phyloP scores from a whole-genome alignment of 1,140 invertebrate genomes.

The Parasteatoda tepidariorum region DNA sequence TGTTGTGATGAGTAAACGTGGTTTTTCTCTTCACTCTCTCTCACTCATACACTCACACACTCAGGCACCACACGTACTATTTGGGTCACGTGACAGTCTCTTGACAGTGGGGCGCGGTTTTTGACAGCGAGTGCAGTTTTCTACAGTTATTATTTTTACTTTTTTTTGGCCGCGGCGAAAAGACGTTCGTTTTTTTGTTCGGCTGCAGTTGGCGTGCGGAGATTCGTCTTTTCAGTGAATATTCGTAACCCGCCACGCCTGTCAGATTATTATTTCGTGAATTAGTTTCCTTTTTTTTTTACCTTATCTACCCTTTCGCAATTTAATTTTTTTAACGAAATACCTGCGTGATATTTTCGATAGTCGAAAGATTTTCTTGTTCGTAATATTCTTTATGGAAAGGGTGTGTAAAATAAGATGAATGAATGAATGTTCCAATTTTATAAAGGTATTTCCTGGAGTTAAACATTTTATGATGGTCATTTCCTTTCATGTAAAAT shows the following conservation, averaged over 20 bases:
- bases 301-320: neutral
- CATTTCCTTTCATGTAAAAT: no score
- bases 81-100: slow-evolving; percentile 42
- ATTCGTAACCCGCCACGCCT: slow-evolving; percentile 46
- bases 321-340: slow-evolving; percentile 19
- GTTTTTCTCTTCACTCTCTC: slow-evolving; percentile 41
- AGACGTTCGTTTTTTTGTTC: slow-evolving; percentile 8
- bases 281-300: slow-evolving; percentile 24
- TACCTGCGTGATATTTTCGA: neutral
- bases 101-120: slow-evolving; percentile 50
- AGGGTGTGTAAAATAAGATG: no score
- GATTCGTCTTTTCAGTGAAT: slow-evolving; percentile 26
- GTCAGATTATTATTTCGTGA: slow-evolving; percentile 38
- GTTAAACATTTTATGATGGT: no score
- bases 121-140: slow-evolving; percentile 37
- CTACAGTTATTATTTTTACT: slow-evolving; percentile 15
- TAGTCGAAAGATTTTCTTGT: no score
- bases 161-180: neutral
- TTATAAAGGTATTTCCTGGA: slow-evolving; percentile 28
- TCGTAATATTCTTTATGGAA: no score
- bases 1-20: slow-evolving; percentile 58
- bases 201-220: neutral
- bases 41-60: slow-evolving; percentile 21
- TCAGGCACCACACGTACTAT: slow-evolving; percentile 53
- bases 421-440: neutral